Percentiles rank a stretch among this genome's conserved stretches.
These are phyloP conservation scores for Lepus americanus DNA, from an alignment of 2,113 vertebrate species.

Conservation along the genomic window DNA sequence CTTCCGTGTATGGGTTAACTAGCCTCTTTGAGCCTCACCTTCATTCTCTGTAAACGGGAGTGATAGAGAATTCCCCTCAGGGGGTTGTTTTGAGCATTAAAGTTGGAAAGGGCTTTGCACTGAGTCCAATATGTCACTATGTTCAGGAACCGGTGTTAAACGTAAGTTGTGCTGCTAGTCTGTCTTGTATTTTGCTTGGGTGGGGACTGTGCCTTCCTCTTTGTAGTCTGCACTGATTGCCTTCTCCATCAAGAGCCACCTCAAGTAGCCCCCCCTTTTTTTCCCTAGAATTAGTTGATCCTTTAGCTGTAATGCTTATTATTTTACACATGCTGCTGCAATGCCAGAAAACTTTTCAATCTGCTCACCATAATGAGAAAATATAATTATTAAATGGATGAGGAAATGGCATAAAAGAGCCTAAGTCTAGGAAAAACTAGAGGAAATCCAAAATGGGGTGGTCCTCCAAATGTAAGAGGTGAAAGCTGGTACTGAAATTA, in stretches of 20 bases:
- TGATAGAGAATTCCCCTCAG: background rate
- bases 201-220: background rate
- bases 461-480: background rate
- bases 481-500: background rate
- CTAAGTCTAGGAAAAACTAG: background rate
- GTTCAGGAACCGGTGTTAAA: background rate
- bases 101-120: slow-evolving; percentile 48
- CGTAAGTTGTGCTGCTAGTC: background rate
- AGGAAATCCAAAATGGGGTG: background rate
- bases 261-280: background rate
- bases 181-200: background rate
- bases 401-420: background rate
- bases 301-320: background rate
- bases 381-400: background rate
- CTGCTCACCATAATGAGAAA: background rate
- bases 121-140: background rate
- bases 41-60: background rate
- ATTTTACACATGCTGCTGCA: slow-evolving; percentile 23
- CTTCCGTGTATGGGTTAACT: background rate
- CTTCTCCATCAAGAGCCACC: background rate
- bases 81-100: background rate
- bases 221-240: background rate
- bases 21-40: background rate
- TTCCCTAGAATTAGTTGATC: background rate
- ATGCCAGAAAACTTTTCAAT: slow-evolving; percentile 38